A percentile compares a stretch with the other conserved stretches of the same genome.
These are phyloP conservation scores for Anableps anableps DNA, from an alignment of 2,797 vertebrate species.

Conservation along the genomic window DNA sequence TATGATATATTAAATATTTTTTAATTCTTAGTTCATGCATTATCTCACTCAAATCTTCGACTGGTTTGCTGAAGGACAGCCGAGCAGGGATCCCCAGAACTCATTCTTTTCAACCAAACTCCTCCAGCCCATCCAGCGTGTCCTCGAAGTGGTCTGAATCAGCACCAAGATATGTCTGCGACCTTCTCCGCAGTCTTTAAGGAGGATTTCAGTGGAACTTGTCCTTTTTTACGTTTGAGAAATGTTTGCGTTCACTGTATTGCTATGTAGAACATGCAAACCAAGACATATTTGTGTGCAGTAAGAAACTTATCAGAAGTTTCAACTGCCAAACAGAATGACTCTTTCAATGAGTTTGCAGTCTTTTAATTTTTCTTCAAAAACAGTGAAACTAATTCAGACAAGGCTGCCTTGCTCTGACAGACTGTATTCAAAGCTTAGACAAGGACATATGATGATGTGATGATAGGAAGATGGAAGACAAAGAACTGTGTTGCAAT, in stretches of 20 bases:
- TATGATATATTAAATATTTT: too few relatives aligned
- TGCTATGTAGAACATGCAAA: background rate
- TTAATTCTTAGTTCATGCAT: too few relatives aligned
- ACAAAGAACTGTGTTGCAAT: conserved; percentile 17
- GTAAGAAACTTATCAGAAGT: conserved; percentile 23
- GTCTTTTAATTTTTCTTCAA: conserved; percentile 26
- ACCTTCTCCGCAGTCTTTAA: background rate
- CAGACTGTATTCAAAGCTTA: conserved; percentile 23
- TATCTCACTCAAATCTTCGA: too few relatives aligned
- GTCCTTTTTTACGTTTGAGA: conserved; percentile 21
- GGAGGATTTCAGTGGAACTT: background rate
- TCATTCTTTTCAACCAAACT: too few relatives aligned
- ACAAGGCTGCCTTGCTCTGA: conserved; percentile 15
- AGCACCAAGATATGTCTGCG: background rate
- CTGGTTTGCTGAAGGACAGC: too few relatives aligned
- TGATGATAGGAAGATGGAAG: background rate
- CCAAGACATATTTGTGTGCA: background rate
- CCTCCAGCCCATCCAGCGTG: too few relatives aligned
- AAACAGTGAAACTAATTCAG: conserved; percentile 37
- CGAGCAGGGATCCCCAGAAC: too few relatives aligned
- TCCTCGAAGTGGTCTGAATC: too few relatives aligned
- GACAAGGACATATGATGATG: conserved; percentile 8
- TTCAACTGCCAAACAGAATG: conserved; percentile 19
- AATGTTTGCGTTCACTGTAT: background rate
- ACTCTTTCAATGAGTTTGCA: conserved; percentile 25